These are phyloP conservation scores for Radopholus similis DNA, from an alignment of 1,140 invertebrate genomes.

Conservation along the genomic window DNA sequence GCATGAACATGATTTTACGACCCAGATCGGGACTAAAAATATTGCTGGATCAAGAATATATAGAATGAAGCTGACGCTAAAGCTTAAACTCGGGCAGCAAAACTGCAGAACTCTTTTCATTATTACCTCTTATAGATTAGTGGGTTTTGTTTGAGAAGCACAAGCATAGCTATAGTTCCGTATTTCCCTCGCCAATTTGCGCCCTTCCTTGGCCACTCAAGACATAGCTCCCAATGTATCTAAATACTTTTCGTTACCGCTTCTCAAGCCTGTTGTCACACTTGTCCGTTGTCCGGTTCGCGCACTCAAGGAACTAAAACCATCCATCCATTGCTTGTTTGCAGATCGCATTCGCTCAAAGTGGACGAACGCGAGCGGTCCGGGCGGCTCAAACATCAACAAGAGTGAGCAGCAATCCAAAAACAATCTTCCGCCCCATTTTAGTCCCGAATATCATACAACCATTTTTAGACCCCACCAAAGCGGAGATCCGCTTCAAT, in stretches of 20 bases:
- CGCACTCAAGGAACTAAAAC: not conserved
- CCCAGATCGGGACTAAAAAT: no score
- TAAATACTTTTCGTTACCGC: not conserved
- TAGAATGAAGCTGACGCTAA: no score
- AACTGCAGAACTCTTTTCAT: no score
- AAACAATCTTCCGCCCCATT: not conserved
- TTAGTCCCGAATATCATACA: not conserved
- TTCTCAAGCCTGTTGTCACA: not conserved
- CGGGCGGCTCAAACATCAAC: conserved; percentile 42
- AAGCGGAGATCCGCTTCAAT: conserved; percentile 44
- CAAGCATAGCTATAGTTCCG: not conserved
- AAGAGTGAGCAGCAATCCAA: conserved; percentile 36
- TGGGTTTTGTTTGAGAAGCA: no score
- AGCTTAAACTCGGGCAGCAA: no score
- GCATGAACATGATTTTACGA: no score
- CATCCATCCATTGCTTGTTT: conserved; percentile 13
- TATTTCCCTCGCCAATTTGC: not conserved
- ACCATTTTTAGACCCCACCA: conserved; percentile 50
- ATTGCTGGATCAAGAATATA: no score
- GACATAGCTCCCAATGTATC: not conserved
- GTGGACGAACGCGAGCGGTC: conserved; percentile 27
- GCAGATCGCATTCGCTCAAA: conserved; percentile 33
- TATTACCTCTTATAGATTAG: no score
- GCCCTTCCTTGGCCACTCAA: not conserved
- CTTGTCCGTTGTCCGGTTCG: not conserved